Base-by-base conservation (phyloP, 2,113 vertebrate species). In the Neopipo cinnamomea region DNA sequence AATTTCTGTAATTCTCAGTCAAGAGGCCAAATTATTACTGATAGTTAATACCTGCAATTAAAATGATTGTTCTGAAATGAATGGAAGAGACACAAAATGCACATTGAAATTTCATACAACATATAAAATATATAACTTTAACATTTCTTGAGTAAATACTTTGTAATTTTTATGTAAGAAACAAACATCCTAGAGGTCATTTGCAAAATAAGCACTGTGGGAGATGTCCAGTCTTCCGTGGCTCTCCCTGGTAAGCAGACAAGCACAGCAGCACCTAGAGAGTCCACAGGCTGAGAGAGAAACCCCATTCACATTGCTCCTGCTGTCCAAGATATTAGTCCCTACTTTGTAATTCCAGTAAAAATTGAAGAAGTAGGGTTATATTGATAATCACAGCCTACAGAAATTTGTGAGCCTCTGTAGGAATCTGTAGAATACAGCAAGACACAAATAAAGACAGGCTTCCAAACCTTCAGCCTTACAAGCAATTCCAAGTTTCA, bases 121-220 rank as follows among this genome's bases (percentile, higher is more conserved):
- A 76, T 86, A 91, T 72, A 91, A 96, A 96, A 95, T 84, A 93
- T 61, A 39, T 44, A 93, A 56, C n/a, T 76, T 80, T 47, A 41
- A 75, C 35, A 63, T 73, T 83, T 76, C 17, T 71, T 78, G 5
- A 61, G 72, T 80, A 93, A 93, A 84, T 74, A 85, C 10, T 44
- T 39, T 6, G 25, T 12, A 61, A 12, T 71, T 91, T 77, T 85
- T 66, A 79, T 13, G 37, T 71, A 74, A 88, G 67, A 92, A 90
- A 91, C n/a, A 80, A 67, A 77, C 39, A 61, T 27, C 27, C 20
- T 59, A 39, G 55, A 88, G 44, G 21, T 84, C 75, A 68, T 71
- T 53, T 71, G 76, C 65, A 92, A 90, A 77, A 78, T 17, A 88
- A 78, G 56, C 56, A 44, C 67, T n/a, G 44, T 47, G 80, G 79